Percentiles rank a stretch among this genome's conserved stretches.
Evolutionary conservation across 2,113 vertebrate species (phyloP).

Genomic region (Conger conger): DNA sequence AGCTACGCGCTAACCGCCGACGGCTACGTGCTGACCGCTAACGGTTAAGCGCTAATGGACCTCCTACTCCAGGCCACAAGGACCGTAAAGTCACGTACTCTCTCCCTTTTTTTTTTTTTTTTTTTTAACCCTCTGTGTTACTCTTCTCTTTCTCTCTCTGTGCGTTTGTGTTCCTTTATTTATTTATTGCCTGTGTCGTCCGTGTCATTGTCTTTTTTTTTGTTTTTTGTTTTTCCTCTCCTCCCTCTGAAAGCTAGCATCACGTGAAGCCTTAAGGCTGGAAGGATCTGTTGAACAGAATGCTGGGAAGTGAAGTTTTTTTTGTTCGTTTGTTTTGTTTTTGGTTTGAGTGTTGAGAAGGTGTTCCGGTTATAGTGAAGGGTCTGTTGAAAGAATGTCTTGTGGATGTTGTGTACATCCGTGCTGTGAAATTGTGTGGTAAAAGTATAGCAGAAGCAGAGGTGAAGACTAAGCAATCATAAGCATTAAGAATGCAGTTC

Average conservation of each 20-base stretch:
- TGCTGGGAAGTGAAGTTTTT: conserved; percentile 47
- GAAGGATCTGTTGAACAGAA: conserved; percentile 76
- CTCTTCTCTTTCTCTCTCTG: conserved; percentile 25
- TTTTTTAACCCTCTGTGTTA: conserved; percentile 6
- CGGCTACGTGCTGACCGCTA: no score
- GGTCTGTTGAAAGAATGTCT: conserved; percentile 41
- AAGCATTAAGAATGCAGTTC: background rate
- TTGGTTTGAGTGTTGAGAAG: background rate
- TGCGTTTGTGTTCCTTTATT: conserved; percentile 59
- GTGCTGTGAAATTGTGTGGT: conserved; percentile 4
- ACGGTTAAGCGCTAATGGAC: background rate
- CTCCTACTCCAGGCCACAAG: background rate
- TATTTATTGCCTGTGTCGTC: conserved; percentile 70
- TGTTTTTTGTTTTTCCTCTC: no score
- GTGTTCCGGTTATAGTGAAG: background rate
- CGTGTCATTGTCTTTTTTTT: conserved; percentile 44
- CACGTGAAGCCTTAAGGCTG: conserved; percentile 67
- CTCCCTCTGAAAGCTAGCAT: conserved; percentile 58
- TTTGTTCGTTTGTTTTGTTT: background rate
- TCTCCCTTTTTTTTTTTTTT: conserved; percentile 11
- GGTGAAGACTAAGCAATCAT: background rate
- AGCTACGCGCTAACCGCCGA: no score
- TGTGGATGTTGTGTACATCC: background rate
- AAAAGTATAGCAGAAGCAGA: background rate
- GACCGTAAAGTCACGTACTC: conserved; percentile 20